A percentile compares a stretch with the other conserved stretches of the same genome.
Conservation (phyloP, 2,797 vertebrate genomes). For the Leptodactylus fallax region DNA sequence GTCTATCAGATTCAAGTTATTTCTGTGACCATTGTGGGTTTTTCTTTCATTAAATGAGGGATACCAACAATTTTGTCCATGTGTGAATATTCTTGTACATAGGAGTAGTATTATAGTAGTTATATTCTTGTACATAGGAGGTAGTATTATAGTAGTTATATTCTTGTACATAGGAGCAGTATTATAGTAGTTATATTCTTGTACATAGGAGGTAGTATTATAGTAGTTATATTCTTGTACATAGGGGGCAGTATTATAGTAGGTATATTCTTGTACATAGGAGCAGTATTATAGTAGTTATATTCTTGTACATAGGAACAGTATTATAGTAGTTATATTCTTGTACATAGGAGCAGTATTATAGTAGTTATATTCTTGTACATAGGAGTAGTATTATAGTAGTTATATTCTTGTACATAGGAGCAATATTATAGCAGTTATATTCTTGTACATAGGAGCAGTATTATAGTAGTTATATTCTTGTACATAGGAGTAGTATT, state of each 20-base stretch:
- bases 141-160: too few relatives aligned
- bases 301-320: not conserved
- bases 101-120: not conserved
- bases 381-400: not conserved
- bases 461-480: constrained; percentile 9
- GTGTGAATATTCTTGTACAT: constrained; percentile 1
- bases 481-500: not conserved
- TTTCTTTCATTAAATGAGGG: too few relatives aligned
- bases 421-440: not conserved
- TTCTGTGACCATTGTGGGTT: too few relatives aligned
- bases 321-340: constrained; percentile 8
- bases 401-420: not conserved
- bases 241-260: too few relatives aligned
- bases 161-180: not conserved
- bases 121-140: too few relatives aligned
- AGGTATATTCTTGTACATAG: constrained; percentile 9
- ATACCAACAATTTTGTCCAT: too few relatives aligned
- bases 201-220: not conserved
- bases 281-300: not conserved
- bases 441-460: not conserved
- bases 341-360: not conserved
- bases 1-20: too few relatives aligned
- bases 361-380: not conserved
- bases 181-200: constrained; percentile 13
- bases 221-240: constrained; percentile 6